Evolutionary conservation across 2,888 invertebrate genomes (phyloP).

Genomic region (Agonopterix arenella): DNA sequence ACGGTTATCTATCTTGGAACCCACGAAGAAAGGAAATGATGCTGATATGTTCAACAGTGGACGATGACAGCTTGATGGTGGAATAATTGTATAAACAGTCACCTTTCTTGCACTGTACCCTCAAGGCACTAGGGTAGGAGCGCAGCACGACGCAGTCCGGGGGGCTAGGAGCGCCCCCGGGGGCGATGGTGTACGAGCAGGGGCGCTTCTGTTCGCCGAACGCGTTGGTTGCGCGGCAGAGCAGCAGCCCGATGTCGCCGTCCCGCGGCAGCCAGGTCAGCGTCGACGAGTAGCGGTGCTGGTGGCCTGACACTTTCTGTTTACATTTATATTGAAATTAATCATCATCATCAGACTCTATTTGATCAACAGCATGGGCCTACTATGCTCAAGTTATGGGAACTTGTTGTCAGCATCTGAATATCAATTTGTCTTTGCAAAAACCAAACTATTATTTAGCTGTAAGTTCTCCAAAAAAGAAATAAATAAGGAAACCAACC

Average conservation of each 20-base stretch:
- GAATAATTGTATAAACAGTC: not conserved
- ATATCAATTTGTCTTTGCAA: no score
- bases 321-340: not conserved
- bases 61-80: no score
- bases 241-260: constrained; percentile 40
- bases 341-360: no score
- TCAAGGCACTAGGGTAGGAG: constrained; percentile 27
- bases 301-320: constrained; percentile 42
- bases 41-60: no score
- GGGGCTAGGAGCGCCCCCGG: constrained; percentile 37
- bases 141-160: constrained; percentile 39
- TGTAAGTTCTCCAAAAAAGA: no score
- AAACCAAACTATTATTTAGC: no score
- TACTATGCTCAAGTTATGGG: no score
- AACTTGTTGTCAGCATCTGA: no score
- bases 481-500: no score
- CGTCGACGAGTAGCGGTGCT: constrained; percentile 42
- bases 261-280: constrained; percentile 46
- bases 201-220: constrained; percentile 53
- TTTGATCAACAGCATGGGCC: no score
- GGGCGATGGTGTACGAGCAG: constrained; percentile 35
- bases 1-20: no score
- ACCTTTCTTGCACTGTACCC: constrained; percentile 50
- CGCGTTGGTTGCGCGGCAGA: constrained; percentile 47
- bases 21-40: no score